Evolutionary conservation across 2,113 vertebrate genomes (phyloP), one percentile per base, ranked within the genome.

Genomic region (Chloroceryle aenea): DNA sequence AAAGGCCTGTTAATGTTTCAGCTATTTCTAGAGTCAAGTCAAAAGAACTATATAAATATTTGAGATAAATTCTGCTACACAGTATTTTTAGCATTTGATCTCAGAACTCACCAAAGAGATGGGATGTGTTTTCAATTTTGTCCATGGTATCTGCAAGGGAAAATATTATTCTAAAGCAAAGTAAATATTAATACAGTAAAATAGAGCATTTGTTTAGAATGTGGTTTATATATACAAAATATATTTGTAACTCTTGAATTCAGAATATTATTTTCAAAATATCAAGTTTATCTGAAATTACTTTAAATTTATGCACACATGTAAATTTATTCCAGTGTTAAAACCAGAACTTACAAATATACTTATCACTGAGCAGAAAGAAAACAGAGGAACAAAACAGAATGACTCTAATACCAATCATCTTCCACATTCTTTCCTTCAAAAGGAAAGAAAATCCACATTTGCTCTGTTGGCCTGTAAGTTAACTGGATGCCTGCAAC

Each of bases 81-180:
- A 66, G 8, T 19, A 84, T 59, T 90, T 66, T 91, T 87, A 75
- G 78, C 22, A 91, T 17, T 22, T 64, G 61, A 78, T 79, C 79
- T 89, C 74, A 92, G 45, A 96, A 97, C 98, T 98, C 96, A 99
- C 99, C 99, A 99, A 97, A 93, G 97, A 98, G 90, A 99, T 99
- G 21, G 99, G 99, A 87, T 99, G 99, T 55, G 99, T 99, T 98
- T 99, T 99, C 95, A 99, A 89, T 97, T 99, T 99, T 85, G 99
- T 99, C 99, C 99, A 99, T 89, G 99, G 99, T 96, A 99, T 99
- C 99, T 99, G 97, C 53, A 96, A 97, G 75, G 52, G 29, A 95
- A 96, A 95, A 93, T 22, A 87, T 89, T 85, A 82, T 38, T 93
- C 87, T 95, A 94, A 97, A 97, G 80, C n/a, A 45, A 94, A 96